phyloP scores from a whole-genome alignment of 2,113 vertebrate genomes.

The Bungarus multicinctus region DNA sequence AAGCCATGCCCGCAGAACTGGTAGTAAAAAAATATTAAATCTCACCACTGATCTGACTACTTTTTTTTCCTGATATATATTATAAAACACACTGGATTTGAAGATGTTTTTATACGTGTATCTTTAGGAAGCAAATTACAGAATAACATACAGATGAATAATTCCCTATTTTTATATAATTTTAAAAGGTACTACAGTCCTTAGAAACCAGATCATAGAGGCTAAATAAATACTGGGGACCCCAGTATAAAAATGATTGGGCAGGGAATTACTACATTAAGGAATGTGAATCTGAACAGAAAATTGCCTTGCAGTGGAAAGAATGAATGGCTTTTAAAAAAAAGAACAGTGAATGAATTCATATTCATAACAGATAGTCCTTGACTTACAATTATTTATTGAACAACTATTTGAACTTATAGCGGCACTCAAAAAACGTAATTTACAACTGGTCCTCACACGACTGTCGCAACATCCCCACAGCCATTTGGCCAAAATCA shows the following conservation, averaged over 20 bases:
- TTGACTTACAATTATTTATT: neutral
- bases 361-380: neutral
- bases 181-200: neutral
- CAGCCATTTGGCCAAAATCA: no score
- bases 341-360: neutral
- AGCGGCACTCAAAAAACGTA: no score
- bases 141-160: neutral
- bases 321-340: neutral
- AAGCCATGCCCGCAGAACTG: no score
- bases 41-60: neutral
- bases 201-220: neutral
- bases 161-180: neutral
- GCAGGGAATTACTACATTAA: neutral
- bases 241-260: constrained; percentile 6
- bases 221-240: neutral
- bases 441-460: no score
- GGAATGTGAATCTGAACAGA: neutral
- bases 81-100: constrained; percentile 1
- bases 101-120: constrained; percentile 16
- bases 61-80: constrained; percentile 7
- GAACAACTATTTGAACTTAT: no score
- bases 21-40: no score
- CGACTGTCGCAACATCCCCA: no score
- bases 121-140: constrained; percentile 1
- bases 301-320: neutral